Evolutionary conservation across 35 echinoderm and acorn worm genomes (phyloP), one percentile per base, ranked within the genome.

Genomic region (Ophioderma brevispina): DNA sequence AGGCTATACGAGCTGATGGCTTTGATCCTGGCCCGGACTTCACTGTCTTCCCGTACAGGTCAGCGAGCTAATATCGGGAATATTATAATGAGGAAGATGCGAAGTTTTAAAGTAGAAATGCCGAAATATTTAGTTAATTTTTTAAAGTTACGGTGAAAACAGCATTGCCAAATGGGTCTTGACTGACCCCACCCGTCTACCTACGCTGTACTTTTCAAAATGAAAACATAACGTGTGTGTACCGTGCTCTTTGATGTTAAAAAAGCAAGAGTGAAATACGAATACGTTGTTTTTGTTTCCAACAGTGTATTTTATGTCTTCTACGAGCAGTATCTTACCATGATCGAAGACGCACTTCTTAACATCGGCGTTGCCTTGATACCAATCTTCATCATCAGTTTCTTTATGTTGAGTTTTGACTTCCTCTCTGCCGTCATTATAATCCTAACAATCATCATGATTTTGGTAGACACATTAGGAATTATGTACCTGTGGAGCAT

Each of bases 401-500:
- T 99, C 46, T 86, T 99, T 13, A 90, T 95, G 87, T 78, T 99
- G 39, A 94, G 97, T 13, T 95, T 99, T 50, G 94, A 94, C 56
- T 21, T 99, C 38, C 23, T 95, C 37, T 95, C 97, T 2, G 90
- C 97, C 55, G 30, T 94, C 23, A 91, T 93, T 77, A 99, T 99
- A 64, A 78, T 99, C 38, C 0, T 93, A 0, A 95, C 52, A 82
- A 99, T 99, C 56, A 33, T 92, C 38, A 99, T 99, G 93, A 91
- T 99, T 19, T 80, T 99, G 1, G 52, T 95, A 0, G 94, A 99
- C 80, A 95, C 91, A 3, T 55, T 95, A 13, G 97, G 97, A 31
- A 78, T 95, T 40, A 99, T 99, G 97, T 99, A 99, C 55, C 89
- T 99, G 8, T 99, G 97, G 97, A 86, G 88, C 40, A 95, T 99